Conservation (phyloP, 2,888 invertebrate genomes). For the Sarcophaga caerulescens region DNA sequence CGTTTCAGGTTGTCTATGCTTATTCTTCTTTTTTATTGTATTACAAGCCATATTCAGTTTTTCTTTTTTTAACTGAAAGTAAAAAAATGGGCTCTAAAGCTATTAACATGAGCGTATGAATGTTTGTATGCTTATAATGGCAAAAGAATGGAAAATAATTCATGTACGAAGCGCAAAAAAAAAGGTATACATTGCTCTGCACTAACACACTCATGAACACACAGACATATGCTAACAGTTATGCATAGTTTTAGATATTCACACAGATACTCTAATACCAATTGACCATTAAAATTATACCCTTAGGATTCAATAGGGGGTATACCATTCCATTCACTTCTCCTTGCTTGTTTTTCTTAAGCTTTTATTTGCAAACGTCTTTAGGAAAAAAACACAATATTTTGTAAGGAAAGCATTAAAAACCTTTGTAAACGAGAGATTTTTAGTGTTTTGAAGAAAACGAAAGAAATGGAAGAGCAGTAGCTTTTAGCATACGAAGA, state of each 20-base stretch:
- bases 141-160: constrained; percentile 58
- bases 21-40: neutral
- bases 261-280: constrained; percentile 61
- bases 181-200: constrained; percentile 60
- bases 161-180: constrained; percentile 42
- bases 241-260: constrained; percentile 10
- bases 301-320: constrained; percentile 74
- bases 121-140: constrained; percentile 71
- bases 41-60: neutral
- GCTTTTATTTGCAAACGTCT: neutral
- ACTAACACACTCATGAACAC: constrained; percentile 16
- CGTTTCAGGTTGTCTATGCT: constrained; percentile 10
- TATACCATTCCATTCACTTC: constrained; percentile 26
- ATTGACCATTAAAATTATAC: constrained; percentile 80
- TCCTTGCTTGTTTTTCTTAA: neutral
- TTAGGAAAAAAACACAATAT: constrained; percentile 25
- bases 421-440: constrained; percentile 27
- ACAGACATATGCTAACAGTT: constrained; percentile 21
- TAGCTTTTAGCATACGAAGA: constrained; percentile 42
- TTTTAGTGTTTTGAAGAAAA: constrained; percentile 40
- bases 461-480: constrained; percentile 32
- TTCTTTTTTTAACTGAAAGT: constrained; percentile 20
- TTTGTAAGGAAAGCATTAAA: constrained; percentile 50
- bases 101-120: constrained; percentile 54
- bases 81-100: constrained; percentile 61